Evolutionary conservation across 2,888 invertebrate species (phyloP).

Genomic region (Tetragonisca angustula): DNA sequence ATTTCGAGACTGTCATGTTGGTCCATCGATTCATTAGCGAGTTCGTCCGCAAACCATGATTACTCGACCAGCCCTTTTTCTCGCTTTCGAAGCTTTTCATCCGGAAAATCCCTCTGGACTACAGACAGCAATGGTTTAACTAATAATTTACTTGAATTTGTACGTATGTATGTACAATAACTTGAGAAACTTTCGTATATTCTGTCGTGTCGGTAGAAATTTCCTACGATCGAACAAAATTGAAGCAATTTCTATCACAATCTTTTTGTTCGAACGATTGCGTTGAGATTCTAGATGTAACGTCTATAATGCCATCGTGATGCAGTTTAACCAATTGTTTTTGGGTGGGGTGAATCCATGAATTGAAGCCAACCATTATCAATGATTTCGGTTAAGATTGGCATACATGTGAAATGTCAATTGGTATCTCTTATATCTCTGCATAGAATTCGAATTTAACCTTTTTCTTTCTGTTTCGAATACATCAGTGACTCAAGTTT

Average conservation of each 20-base stretch:
- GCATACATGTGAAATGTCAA: not conserved
- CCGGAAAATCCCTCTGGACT: not conserved
- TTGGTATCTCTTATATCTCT: no score
- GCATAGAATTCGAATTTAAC: no score
- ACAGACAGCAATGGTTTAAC: not conserved
- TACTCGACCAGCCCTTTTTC: not conserved
- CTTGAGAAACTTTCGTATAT: not conserved
- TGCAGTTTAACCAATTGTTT: not conserved
- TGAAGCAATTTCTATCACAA: not conserved
- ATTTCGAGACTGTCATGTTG: constrained; percentile 29
- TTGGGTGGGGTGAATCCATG: constrained; percentile 22
- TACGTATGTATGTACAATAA: not conserved
- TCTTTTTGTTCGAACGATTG: not conserved
- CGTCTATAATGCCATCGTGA: not conserved
- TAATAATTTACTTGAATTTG: not conserved
- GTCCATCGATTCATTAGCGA: constrained; percentile 28
- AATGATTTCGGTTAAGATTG: not conserved
- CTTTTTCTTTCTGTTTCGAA: not conserved
- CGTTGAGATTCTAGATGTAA: not conserved
- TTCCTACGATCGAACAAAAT: not conserved
- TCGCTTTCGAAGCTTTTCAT: not conserved
- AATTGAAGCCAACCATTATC: not conserved
- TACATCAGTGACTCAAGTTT: constrained; percentile 1
- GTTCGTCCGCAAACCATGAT: constrained; percentile 11
- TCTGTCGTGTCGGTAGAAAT: not conserved